A percentile compares a stretch with the other conserved stretches of the same genome.
These are phyloP conservation scores for Bombus soroeensis DNA, from an alignment of 1,140 invertebrate species.

Conservation along the genomic window DNA sequence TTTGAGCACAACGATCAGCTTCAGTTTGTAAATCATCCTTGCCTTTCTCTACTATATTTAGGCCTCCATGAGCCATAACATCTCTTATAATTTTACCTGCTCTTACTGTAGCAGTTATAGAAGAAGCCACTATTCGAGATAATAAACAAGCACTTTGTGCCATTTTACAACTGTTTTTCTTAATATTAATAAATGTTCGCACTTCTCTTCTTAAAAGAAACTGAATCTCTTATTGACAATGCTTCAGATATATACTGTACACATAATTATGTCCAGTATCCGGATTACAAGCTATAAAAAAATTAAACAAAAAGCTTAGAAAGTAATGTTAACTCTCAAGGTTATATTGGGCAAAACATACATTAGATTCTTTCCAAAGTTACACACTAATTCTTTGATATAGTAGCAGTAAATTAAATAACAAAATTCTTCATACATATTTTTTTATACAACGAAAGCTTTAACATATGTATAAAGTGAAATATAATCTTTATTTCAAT, in stretches of 20 bases:
- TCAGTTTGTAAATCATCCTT: slow-evolving; percentile 98
- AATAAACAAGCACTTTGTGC: slow-evolving; percentile 85
- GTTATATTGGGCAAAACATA: not conserved
- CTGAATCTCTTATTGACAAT: not conserved
- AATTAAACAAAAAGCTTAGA: slow-evolving; percentile 33
- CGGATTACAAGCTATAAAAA: not conserved
- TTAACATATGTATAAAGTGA: not conserved
- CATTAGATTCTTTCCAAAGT: not conserved
- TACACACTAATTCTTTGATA: not conserved
- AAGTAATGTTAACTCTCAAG: slow-evolving; percentile 11
- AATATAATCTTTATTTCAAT: not conserved
- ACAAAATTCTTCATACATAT: not conserved
- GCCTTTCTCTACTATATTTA: slow-evolving; percentile 97
- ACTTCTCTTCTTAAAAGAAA: not conserved
- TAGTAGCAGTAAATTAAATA: not conserved
- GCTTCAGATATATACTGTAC: not conserved
- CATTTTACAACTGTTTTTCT: slow-evolving; percentile 75
- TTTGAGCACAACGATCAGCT: slow-evolving; percentile 96
- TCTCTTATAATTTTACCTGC: slow-evolving; percentile 96
- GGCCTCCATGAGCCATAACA: slow-evolving; percentile 93
- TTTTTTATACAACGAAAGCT: not conserved
- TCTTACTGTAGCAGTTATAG: slow-evolving; percentile 89
- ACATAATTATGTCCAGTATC: not conserved
- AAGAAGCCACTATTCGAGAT: slow-evolving; percentile 88
- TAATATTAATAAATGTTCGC: not conserved